These are phyloP conservation scores for Sebastes elongatus DNA, from an alignment of 2,797 vertebrate species.

Conservation along the genomic window DNA sequence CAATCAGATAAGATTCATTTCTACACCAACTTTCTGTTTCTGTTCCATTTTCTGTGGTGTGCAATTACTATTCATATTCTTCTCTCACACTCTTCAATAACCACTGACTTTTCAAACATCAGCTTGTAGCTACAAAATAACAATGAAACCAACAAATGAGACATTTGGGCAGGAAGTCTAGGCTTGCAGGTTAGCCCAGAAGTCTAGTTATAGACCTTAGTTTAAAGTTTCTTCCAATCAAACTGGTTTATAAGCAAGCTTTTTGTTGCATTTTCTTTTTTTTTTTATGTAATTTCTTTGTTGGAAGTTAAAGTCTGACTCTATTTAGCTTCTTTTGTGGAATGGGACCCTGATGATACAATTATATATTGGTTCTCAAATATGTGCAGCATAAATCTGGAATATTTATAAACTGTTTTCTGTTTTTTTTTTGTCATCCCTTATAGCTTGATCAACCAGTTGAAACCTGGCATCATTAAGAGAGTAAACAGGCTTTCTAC, in stretches of 20 bases:
- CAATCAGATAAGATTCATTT: background rate
- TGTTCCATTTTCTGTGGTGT: background rate
- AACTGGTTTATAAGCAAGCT: background rate
- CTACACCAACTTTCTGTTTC: background rate
- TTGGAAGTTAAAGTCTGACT: background rate
- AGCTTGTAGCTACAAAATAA: background rate
- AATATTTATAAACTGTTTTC: background rate
- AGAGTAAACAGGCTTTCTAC: conserved; percentile 92
- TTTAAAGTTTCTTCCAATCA: background rate
- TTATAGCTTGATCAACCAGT: conserved; percentile 91
- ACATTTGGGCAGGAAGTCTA: background rate
- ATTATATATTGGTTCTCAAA: background rate
- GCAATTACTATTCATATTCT: background rate
- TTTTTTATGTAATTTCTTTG: background rate
- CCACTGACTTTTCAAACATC: background rate
- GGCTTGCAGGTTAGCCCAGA: background rate
- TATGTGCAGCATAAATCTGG: background rate
- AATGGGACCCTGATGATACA: background rate
- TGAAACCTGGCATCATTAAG: conserved; percentile 92
- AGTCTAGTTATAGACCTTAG: background rate
- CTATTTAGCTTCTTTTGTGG: background rate
- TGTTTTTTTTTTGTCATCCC: background rate
- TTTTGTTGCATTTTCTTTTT: background rate
- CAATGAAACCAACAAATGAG: too few species aligned
- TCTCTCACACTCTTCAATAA: background rate